Conservation (phyloP, 1,140 invertebrate genomes). For the Acromyrmex echinatior region DNA sequence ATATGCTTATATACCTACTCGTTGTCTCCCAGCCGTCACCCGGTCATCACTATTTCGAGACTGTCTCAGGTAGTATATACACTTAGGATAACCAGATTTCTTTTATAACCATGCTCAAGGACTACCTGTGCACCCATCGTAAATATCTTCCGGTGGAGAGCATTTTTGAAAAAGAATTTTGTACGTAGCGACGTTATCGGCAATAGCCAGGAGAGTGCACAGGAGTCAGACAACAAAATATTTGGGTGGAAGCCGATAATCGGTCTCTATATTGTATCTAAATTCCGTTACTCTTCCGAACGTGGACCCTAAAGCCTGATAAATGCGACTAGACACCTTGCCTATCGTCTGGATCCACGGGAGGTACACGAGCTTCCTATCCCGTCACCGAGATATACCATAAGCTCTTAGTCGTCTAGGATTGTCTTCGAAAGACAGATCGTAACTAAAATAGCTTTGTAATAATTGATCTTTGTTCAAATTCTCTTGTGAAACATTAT, state of each 20-base stretch:
- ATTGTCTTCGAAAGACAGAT: conserved; percentile 4
- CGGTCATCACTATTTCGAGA: conserved; percentile 54
- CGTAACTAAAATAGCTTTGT: not conserved
- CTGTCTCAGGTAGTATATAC: conserved; percentile 46
- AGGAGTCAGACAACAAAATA: conserved; percentile 68
- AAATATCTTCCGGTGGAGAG: conserved; percentile 46
- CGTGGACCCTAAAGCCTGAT: conserved; percentile 66
- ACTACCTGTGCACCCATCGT: conserved; percentile 60
- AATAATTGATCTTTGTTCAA: conserved; percentile 8
- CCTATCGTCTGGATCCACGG: conserved; percentile 78
- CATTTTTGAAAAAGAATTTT: conserved; percentile 49
- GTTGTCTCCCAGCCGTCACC: conserved; percentile 18
- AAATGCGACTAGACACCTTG: conserved; percentile 72
- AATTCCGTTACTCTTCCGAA: conserved; percentile 65
- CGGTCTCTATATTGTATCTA: conserved; percentile 56
- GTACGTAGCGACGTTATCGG: not conserved
- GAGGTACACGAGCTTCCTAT: conserved; percentile 66
- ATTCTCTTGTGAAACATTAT: not conserved
- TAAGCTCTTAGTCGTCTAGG: conserved; percentile 11
- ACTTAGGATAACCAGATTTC: conserved; percentile 38
- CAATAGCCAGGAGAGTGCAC: conserved; percentile 20
- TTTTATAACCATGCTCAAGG: conserved; percentile 66
- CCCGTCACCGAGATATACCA: not conserved
- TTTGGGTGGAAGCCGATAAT: conserved; percentile 77
- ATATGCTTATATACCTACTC: not conserved